Evolutionary conservation across 2,797 vertebrate species (phyloP).

Genomic region (Acanthopagrus latus): DNA sequence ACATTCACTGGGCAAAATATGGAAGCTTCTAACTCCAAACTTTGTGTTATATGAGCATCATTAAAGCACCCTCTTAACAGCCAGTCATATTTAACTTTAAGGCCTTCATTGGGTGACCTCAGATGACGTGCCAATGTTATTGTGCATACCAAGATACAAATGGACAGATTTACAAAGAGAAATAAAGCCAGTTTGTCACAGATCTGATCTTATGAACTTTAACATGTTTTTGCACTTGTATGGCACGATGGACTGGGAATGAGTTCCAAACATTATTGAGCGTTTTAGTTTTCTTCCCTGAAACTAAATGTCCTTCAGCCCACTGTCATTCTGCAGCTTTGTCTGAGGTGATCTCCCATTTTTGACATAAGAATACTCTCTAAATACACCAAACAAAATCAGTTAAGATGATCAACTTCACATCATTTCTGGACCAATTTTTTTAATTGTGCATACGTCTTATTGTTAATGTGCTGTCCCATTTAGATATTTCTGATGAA

Average conservation of each 20-base stretch:
- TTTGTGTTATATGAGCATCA: no score
- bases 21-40: no score
- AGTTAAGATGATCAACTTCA: background rate
- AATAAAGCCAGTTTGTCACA: background rate
- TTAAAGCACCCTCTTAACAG: no score
- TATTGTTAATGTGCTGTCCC: background rate
- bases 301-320: background rate
- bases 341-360: background rate
- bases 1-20: no score
- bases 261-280: background rate
- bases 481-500: slow-evolving; percentile 32
- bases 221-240: background rate
- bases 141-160: no score
- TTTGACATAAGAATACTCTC: background rate
- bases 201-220: background rate
- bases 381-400: background rate
- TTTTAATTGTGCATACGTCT: background rate
- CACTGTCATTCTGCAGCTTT: background rate
- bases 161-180: slow-evolving; percentile 16
- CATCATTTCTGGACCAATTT: background rate
- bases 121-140: no score
- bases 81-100: no score
- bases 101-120: no score
- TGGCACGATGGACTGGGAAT: background rate
- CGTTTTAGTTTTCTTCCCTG: background rate